Evolutionary conservation across 1,140 invertebrate species (phyloP), one percentile per base, ranked within the genome.

Genomic region (Zaprionus gabonicus): DNA sequence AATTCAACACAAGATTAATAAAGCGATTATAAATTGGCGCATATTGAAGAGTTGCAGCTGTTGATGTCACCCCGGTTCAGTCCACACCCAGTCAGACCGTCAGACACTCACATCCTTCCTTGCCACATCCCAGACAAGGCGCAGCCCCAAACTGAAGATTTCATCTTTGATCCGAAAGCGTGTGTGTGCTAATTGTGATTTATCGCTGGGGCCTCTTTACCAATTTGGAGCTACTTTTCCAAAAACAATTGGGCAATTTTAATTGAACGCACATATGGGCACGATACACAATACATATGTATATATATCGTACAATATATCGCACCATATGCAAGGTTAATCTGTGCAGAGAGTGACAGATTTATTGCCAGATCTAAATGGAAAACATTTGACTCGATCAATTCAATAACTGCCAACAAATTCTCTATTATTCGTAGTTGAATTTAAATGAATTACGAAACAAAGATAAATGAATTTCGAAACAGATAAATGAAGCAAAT

Each of bases 21-120:
- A 59, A 76, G 44, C 67, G 73, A 76, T 76, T 76, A 66, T 71
- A 76, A 76, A 71, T 76, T 76, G 74, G 74, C 74, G 62, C 74
- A 76, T 65, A 65, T 71, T 59, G 69, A 76, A 36, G 73, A 66
- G 74, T 71, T 76, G 70, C 70, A 72, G 70, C 58, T 70, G 74
- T 63, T 76, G 74, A 72, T 76, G 74, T 67, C 74, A 76, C 69
- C 66, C 68, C 60, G 41, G 38, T 17, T 41, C 23, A 51, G 31
- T 58, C 64, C 71, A 74, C 71, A 69, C 57, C 38, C 72, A 34
- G 31, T 34, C 23, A 23, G 23, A 23, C 20, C 20, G 20, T 20
- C 31, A 34, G 31, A 34, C 31, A 34, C 31, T 34, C 31, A 34
- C 9, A 34, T 34, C 31, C 31, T 9, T 34, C 34, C 23, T 60